Conservation (phyloP, 2,797 vertebrate species). For the Pteropus rufus region DNA sequence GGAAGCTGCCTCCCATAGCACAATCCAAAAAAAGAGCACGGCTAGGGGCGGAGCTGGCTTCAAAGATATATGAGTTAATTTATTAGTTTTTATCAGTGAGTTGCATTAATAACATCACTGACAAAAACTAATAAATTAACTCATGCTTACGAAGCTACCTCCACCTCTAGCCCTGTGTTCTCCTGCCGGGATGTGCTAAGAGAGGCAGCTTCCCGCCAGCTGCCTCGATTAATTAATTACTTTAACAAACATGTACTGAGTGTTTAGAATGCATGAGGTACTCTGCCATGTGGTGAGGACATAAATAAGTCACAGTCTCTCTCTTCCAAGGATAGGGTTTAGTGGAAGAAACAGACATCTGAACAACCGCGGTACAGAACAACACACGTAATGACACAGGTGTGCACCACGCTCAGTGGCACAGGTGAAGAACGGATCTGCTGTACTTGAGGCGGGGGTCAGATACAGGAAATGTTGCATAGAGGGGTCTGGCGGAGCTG, state of each 20-base stretch:
- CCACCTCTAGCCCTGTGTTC: background rate
- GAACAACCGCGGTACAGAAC: background rate
- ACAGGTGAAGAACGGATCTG: background rate
- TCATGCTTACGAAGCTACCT: background rate
- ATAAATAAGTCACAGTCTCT: background rate
- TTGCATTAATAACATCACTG: background rate
- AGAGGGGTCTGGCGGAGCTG: background rate
- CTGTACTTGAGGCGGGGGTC: background rate
- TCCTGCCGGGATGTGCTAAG: background rate
- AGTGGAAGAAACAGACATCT: background rate
- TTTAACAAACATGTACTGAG: slow-evolving; percentile 9
- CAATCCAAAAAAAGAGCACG: background rate
- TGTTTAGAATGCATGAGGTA: background rate
- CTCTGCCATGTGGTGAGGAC: background rate
- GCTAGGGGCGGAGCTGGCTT: background rate
- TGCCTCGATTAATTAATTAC: slow-evolving; percentile 15
- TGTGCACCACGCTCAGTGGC: background rate
- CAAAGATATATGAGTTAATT: background rate
- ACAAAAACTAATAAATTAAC: slow-evolving; percentile 14
- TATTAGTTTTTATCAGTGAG: background rate
- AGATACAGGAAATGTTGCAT: background rate
- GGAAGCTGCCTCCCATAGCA: background rate
- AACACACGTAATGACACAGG: rapidly evolving
- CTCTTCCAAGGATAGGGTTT: background rate
- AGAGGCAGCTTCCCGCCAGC: background rate